These are phyloP conservation scores for Drosophila formosana DNA, from an alignment of 2,888 invertebrate genomes.

Conservation along the genomic window DNA sequence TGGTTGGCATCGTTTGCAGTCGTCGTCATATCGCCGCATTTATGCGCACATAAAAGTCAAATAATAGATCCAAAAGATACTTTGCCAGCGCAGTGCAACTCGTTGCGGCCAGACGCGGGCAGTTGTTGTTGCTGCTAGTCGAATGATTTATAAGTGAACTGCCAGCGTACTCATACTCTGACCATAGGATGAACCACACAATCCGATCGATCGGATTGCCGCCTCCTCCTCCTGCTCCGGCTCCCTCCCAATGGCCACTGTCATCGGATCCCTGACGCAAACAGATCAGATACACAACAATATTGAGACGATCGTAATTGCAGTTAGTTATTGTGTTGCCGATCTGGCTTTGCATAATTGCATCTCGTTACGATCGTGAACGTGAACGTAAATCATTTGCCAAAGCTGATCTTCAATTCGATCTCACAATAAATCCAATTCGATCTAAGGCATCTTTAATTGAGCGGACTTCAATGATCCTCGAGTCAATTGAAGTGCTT, in stretches of 20 bases:
- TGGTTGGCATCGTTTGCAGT: conserved; percentile 48
- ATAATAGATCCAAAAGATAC: conserved; percentile 82
- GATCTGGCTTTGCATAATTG: conserved; percentile 4
- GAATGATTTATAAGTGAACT: conserved; percentile 68
- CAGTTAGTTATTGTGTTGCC: neutral
- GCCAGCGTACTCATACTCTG: conserved; percentile 40
- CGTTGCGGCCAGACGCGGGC: conserved; percentile 55
- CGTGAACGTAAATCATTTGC: neutral
- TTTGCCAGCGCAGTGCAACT: conserved; percentile 62
- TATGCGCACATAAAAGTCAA: conserved; percentile 82
- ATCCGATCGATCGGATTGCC: conserved; percentile 18
- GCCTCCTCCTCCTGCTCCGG: no score
- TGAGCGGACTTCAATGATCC: no score
- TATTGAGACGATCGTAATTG: conserved; percentile 11
- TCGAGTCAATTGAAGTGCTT: no score
- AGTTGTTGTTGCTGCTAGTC: conserved; percentile 52
- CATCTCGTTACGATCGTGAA: neutral
- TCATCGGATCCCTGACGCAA: conserved; percentile 8
- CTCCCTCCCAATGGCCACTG: neutral
- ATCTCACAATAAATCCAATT: no score
- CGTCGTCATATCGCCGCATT: conserved; percentile 79
- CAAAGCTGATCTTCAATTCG: neutral
- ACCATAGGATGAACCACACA: conserved; percentile 32
- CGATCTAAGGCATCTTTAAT: no score
- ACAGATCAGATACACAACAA: neutral